Evolutionary conservation across 1,140 invertebrate species (phyloP).

Genomic region (Lordiphosa stackelbergi): DNA sequence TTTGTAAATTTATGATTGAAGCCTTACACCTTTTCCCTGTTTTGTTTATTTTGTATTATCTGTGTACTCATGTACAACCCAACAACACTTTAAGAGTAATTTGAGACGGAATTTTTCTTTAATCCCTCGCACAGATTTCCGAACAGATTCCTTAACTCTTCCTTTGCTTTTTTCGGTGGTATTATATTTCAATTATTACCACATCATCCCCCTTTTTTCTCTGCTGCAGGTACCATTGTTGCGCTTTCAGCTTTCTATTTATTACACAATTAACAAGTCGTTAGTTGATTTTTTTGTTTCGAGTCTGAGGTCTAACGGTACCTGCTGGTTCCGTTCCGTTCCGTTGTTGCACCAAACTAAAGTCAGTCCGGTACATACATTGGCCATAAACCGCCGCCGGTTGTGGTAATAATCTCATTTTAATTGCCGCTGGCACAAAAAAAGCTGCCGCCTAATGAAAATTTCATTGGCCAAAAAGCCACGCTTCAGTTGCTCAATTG

Average conservation of each 20-base stretch:
- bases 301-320: slow-evolving; percentile 29
- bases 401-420: slow-evolving; percentile 59
- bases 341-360: slow-evolving; percentile 17
- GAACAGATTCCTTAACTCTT: background rate
- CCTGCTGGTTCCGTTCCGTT: slow-evolving; percentile 31
- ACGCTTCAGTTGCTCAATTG: slow-evolving; percentile 17
- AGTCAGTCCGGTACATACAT: slow-evolving; percentile 28
- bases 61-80: no score
- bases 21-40: no score
- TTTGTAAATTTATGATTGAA: no score
- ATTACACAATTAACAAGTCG: slow-evolving; percentile 73
- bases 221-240: slow-evolving; percentile 26
- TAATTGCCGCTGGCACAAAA: slow-evolving; percentile 50
- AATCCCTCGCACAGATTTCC: background rate
- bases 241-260: slow-evolving; percentile 64
- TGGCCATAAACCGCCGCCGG: slow-evolving; percentile 25
- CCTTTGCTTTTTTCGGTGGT: slow-evolving; percentile 5
- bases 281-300: slow-evolving; percentile 50
- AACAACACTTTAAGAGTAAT: no score
- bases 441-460: slow-evolving; percentile 33
- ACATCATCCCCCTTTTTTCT: slow-evolving; percentile 36
- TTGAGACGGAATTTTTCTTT: background rate
- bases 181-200: slow-evolving; percentile 71
- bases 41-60: no score
- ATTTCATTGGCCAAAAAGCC: slow-evolving; percentile 34